Evolutionary conservation across 53 echinoderm and acorn worm genomes (phyloP), one percentile per base, ranked within the genome.

Genomic region (Actinopyga echinites): DNA sequence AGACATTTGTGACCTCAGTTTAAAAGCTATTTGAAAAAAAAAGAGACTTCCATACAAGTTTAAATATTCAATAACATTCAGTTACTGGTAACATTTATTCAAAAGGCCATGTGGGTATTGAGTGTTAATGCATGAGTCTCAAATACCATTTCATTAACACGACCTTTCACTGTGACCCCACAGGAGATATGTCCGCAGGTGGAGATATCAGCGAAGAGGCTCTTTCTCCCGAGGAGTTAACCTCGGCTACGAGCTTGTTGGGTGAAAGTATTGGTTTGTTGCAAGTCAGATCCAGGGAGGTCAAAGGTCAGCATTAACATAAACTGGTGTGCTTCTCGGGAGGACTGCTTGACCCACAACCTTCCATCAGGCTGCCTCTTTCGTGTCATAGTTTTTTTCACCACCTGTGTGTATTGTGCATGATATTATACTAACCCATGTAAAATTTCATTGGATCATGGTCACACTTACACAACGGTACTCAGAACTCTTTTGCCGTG

Each of bases 251-350:
- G 40, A 24, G 40, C 10, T 44, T 71, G 45, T 43, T 71, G 38
- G 71, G 71, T 23, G 42, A 71, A 71, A 71, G 71, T 71, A 26
- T 71, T 23, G 42, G 42, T 71, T 36, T 71, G 35, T 40, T 71
- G 26, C 71, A 71, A 71, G 42, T 71, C 40, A 71, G 42, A 71
- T 71, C 71, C 71, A 71, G 44, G 71, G 42, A 71, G 71, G 71
- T 42, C 71, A 71, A 71, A 71, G 71, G 71, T 71, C 71, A 71
- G 71, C 42, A 30, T 49, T 49, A 40, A 43, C 40, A 71, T 5
- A 63, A 63, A n/a, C 31, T 28, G 30, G 63, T 63, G 49, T 49
- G 49, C 49, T 49, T 49, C 17, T 49, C 2, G 49, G 17, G 17
- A 49, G 1, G 49, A 49, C 17, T 15, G 17, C 7, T 17, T 49